Evolutionary conservation across 2,888 invertebrate genomes (phyloP), one percentile per base, ranked within the genome.

Genomic region (Leptopilina syphax): DNA sequence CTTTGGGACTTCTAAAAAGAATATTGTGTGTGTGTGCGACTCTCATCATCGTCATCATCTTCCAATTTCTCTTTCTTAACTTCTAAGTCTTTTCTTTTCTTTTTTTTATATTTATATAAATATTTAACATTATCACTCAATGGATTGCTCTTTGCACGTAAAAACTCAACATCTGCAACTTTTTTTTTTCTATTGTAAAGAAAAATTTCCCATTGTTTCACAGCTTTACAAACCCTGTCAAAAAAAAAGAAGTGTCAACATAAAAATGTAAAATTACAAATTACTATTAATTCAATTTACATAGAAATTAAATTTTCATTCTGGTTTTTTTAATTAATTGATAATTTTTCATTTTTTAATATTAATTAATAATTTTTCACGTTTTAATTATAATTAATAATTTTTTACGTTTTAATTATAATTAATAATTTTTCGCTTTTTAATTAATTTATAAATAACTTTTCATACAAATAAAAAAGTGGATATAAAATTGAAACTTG

Each of bases 1-100:
- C 83, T 85, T 85, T 84, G 86, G 88, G 87, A 86, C 89, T 89
- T 88, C 89, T 87, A 88, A 89, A 89, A 88, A 85, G 83, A 79
- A 83, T 44, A 34, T 34, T 34, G 34, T 34, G 1, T 47, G 9
- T 63, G 57, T 84, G 84, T 85, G 83, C 84, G 82, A 79, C 81
- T 82, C 27, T 81, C 50, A 44, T 34, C 34, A 34, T 34, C 34
- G 4, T 27, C 27, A 65, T 50, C 34, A 50, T 27, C 44, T 27
- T 65, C 70, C 9, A 73, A 54, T 57, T 73, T 57, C 27, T 57
- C 27, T 73, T 54, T 57, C 54, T 73, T 57, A 73, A n/a, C 34
- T 73, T 73, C 68, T 54, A 73, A 73, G 34, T 57, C n/a, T 54
- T 54, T 27, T 63, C 8, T 60, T 60, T 60, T n/a, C 3, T 44